Conservation (phyloP, 1,140 invertebrate genomes). For the Aricia agestis region DNA sequence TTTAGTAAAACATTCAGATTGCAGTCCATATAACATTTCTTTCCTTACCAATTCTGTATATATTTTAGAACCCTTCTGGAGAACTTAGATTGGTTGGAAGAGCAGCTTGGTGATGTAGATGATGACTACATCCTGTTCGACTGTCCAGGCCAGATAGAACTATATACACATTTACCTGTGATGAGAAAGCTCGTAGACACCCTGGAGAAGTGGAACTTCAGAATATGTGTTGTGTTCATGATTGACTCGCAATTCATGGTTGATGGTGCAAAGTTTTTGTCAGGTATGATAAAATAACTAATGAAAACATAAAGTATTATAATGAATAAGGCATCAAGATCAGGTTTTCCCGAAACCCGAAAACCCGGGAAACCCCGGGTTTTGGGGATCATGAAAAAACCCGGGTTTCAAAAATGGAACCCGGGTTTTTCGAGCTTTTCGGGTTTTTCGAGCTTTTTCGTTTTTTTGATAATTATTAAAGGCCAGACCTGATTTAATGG, state of each 20-base stretch:
- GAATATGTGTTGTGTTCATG: constrained; percentile 93
- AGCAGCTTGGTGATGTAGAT: constrained; percentile 86
- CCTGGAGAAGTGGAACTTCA: constrained; percentile 93
- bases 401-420: too few relatives aligned
- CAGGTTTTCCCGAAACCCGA: too few relatives aligned
- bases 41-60: not conserved
- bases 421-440: too few relatives aligned
- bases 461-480: too few relatives aligned
- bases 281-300: too few relatives aligned
- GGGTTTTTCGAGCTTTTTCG: too few relatives aligned
- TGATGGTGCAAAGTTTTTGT: constrained; percentile 96
- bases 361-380: too few relatives aligned
- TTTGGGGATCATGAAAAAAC: too few relatives aligned
- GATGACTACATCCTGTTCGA: constrained; percentile 99
- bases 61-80: constrained; percentile 87
- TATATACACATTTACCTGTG: constrained; percentile 96
- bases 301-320: too few relatives aligned
- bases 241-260: constrained; percentile 98
- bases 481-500: too few relatives aligned
- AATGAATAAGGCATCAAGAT: too few relatives aligned
- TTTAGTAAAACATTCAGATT: too few relatives aligned
- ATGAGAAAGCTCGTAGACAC: constrained; percentile 89
- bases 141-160: constrained; percentile 98
- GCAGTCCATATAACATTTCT: not conserved
- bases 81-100: constrained; percentile 94